These are phyloP conservation scores for Protophormia terraenovae DNA, from an alignment of 2,888 invertebrate species.

Conservation along the genomic window DNA sequence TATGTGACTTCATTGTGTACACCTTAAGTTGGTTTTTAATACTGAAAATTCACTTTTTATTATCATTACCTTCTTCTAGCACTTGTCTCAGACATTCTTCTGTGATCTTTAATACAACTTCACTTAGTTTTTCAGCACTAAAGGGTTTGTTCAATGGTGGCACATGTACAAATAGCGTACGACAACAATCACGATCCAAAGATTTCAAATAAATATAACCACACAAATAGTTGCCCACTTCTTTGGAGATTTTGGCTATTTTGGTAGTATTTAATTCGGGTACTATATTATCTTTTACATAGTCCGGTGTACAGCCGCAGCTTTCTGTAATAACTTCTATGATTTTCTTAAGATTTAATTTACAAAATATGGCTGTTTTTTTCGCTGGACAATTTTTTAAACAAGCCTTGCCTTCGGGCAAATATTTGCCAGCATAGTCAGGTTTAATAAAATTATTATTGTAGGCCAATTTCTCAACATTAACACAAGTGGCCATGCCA, in stretches of 20 bases:
- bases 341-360: conserved; percentile 81
- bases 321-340: conserved; percentile 76
- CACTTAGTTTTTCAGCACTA: conserved; percentile 83
- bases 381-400: conserved; percentile 70
- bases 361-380: conserved; percentile 72
- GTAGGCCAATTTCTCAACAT: conserved; percentile 79
- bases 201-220: conserved; percentile 90
- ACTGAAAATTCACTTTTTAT: not conserved
- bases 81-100: conserved; percentile 78
- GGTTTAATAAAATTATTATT: conserved; percentile 78
- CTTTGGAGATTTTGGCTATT: conserved; percentile 73
- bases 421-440: conserved; percentile 76
- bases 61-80: conserved; percentile 54
- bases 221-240: conserved; percentile 86
- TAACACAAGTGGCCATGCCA: conserved; percentile 75
- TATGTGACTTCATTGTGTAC: not conserved
- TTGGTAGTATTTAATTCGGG: not conserved
- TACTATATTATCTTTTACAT: not conserved
- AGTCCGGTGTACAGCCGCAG: conserved; percentile 72
- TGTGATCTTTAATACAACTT: conserved; percentile 80
- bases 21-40: not conserved
- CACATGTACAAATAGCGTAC: conserved; percentile 89
- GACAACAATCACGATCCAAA: conserved; percentile 83
- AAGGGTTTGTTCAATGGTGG: conserved; percentile 86
- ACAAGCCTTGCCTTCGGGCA: conserved; percentile 71